Base-by-base conservation (phyloP, 2,797 vertebrate genomes). In the Rhinella marina region DNA sequence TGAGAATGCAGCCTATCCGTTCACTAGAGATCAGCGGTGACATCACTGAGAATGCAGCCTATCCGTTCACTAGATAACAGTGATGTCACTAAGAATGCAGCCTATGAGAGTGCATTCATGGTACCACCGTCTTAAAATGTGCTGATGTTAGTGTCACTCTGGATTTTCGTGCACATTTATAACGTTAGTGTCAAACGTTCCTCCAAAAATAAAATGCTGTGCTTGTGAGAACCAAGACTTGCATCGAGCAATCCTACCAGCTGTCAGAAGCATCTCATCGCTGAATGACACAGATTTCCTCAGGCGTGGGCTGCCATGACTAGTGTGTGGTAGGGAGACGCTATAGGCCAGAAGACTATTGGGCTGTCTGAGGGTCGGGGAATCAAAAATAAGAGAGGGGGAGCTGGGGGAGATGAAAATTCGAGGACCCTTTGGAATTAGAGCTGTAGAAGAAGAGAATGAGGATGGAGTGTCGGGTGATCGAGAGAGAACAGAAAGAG, bases 231-330 rank as follows among this genome's bases (percentile, higher is more conserved):
- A 94, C 90, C 90, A 59, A 59, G 86, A 93, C 64, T 92, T 92
- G 52, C 85, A 91, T 93, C 93, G 94, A 93, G 93, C 92, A 94
- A 95, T 97, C 98, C 96, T 99, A 99, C 98, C 98, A 94, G 95
- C 96, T n/a, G 70, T 61, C 96, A 97, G 96, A 95, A 99, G 96
- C 94, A 99, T 95, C 95, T 98, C 96, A 95, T 98, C 98, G 92
- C 94, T 97, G 97, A 99, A 98, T 94, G 98, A 99, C 95, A 98
- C 96, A 90, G 96, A 97, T 96, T 98, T 98, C 97, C 97, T 98
- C 96, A 99, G 97, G 94, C 96, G 94, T 90, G 96, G 95, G 94
- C 96, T 96, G 96, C 96, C 96, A 93, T 93, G 96, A 95, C 94
- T 94, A 95, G 93, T 93, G 92, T 93, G 95, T 88, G 92, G 93